A percentile compares a stretch with the other conserved stretches of the same genome.
Evolutionary conservation across 2,797 vertebrate genomes (phyloP).

Genomic region (Muscicapa comitata): DNA sequence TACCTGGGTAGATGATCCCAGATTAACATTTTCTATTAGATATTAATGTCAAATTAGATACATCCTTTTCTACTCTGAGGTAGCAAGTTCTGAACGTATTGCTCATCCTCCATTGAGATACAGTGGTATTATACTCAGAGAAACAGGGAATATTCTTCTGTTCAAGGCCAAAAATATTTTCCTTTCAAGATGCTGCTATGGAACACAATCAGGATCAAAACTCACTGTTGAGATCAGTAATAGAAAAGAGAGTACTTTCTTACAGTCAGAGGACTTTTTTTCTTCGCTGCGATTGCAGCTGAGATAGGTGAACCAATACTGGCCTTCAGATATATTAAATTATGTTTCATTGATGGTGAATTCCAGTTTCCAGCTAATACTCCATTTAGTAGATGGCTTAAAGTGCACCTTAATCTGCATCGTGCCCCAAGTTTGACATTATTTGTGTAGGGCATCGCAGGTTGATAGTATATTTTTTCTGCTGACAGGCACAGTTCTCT

Average conservation of each 20-base stretch:
- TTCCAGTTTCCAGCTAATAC: constrained; percentile 49
- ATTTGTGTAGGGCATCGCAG: constrained; percentile 50
- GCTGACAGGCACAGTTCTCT: constrained; percentile 45
- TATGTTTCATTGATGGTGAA: constrained; percentile 41
- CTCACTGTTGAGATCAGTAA: neutral
- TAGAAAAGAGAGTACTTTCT: neutral
- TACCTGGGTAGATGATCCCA: neutral
- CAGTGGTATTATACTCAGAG: neutral
- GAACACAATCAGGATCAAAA: neutral
- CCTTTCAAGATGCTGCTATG: neutral
- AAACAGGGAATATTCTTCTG: neutral
- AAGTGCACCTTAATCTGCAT: constrained; percentile 66
- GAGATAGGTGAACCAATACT: constrained; percentile 12
- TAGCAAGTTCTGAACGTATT: neutral
- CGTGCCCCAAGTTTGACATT: constrained; percentile 50
- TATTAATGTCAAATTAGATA: neutral
- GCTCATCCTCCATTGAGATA: neutral
- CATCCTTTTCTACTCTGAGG: neutral
- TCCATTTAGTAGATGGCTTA: constrained; percentile 53
- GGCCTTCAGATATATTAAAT: constrained; percentile 48
- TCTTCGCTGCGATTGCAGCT: neutral
- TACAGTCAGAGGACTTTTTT: neutral
- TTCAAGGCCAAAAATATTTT: constrained; percentile 22
- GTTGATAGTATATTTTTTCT: constrained; percentile 51
- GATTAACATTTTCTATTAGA: neutral